A percentile compares a stretch with the other conserved stretches of the same genome.
Evolutionary conservation across 2,113 vertebrate species (phyloP).

Genomic region (Mastomys coucha): DNA sequence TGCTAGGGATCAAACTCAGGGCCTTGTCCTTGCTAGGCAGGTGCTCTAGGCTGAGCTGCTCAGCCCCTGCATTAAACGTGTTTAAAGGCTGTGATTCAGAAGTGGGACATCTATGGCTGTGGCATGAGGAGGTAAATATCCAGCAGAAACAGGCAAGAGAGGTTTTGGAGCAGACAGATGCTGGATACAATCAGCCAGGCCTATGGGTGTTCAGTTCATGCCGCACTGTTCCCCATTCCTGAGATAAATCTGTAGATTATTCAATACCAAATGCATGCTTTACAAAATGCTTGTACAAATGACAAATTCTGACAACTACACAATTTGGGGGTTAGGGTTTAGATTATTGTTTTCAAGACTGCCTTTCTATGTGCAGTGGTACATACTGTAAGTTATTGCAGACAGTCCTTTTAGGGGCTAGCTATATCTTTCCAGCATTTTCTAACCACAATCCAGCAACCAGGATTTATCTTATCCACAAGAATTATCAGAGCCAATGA

Average conservation of each 20-base stretch:
- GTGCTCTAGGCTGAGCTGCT: background rate
- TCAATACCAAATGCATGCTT: background rate
- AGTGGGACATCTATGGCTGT: background rate
- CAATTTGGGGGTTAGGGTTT: background rate
- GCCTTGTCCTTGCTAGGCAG: background rate
- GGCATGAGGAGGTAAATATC: background rate
- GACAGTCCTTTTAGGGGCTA: background rate
- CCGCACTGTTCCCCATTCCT: background rate
- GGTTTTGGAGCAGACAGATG: background rate
- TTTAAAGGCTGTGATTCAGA: background rate
- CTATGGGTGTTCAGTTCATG: background rate
- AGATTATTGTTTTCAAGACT: background rate
- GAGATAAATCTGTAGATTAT: too few relatives aligned
- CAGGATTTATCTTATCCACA: background rate
- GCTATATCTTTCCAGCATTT: background rate
- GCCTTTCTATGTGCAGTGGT: rapidly evolving
- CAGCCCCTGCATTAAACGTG: too few relatives aligned
- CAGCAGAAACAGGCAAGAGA: background rate
- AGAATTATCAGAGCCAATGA: background rate
- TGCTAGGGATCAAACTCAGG: background rate
- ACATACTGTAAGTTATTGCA: rapidly evolving
- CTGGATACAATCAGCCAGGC: background rate
- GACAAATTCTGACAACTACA: background rate
- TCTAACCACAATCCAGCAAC: background rate
- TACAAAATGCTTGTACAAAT: background rate